These are phyloP conservation scores for Melanotaenia trifasciata DNA, from an alignment of 2,797 vertebrate species.

Conservation along the genomic window DNA sequence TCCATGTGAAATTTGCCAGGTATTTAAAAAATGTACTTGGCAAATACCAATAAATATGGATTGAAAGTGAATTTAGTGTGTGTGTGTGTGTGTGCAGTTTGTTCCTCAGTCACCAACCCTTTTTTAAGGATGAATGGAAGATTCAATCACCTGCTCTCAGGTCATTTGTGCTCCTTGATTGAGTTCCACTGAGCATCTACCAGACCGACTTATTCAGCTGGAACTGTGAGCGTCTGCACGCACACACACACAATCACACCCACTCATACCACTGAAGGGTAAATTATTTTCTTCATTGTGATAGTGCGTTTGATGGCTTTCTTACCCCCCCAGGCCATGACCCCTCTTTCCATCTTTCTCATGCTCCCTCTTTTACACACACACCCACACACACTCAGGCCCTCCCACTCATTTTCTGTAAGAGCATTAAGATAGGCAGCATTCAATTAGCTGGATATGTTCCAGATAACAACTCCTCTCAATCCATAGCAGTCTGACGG, in stretches of 20 bases:
- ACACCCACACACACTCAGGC: constrained; percentile 11
- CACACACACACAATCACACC: constrained; percentile 19
- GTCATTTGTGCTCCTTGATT: constrained; percentile 70
- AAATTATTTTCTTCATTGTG: constrained; percentile 51
- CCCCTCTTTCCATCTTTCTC: constrained; percentile 8
- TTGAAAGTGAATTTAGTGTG: background rate
- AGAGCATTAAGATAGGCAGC: constrained; percentile 62
- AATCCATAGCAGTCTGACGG: constrained; percentile 36
- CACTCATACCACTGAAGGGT: constrained; percentile 34
- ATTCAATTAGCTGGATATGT: constrained; percentile 72
- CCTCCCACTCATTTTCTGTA: constrained; percentile 30
- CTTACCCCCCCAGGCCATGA: constrained; percentile 41
- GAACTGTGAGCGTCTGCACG: constrained; percentile 6
- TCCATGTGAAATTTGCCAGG: background rate
- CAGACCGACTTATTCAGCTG: constrained; percentile 40
- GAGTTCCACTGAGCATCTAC: constrained; percentile 53
- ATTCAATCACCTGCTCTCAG: constrained; percentile 63
- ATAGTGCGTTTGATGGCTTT: constrained; percentile 45
- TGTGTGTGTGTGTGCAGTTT: constrained; percentile 14
- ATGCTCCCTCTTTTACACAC: background rate
- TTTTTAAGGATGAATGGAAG: constrained; percentile 53
- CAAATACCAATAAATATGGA: constrained; percentile 10
- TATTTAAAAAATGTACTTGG: background rate
- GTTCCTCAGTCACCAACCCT: constrained; percentile 41
- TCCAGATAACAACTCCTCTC: constrained; percentile 67